phyloP scores from a whole-genome alignment of 2,797 vertebrate genomes.

The Echiichthys vipera region DNA sequence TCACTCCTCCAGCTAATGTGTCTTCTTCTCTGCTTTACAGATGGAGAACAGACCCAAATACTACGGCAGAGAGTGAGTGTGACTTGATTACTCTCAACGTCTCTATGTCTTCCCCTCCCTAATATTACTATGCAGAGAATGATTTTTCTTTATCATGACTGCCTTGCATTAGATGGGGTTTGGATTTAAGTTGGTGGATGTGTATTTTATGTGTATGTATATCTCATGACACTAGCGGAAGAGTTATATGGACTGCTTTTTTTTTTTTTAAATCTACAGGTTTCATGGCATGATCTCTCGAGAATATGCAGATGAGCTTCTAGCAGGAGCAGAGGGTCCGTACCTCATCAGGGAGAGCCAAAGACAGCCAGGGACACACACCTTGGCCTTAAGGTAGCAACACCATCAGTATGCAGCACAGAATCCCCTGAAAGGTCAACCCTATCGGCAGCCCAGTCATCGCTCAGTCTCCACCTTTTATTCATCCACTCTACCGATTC shows the following conservation, averaged over 20 bases:
- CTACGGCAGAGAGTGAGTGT: constrained; percentile 99
- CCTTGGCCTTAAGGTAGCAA: constrained; percentile 93
- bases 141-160: constrained; percentile 46
- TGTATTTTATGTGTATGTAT: constrained; percentile 10
- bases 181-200: constrained; percentile 30
- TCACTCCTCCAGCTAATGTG: constrained; percentile 48
- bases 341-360: constrained; percentile 99
- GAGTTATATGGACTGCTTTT: background rate
- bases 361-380: constrained; percentile 95
- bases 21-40: constrained; percentile 82
- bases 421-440: constrained; percentile 1
- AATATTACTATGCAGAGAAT: constrained; percentile 2
- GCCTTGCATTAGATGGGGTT: constrained; percentile 37
- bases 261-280: constrained; percentile 72
- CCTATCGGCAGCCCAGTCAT: background rate
- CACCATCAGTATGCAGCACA: constrained; percentile 28
- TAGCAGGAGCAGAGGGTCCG: constrained; percentile 90
- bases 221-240: background rate
- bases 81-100: constrained; percentile 57
- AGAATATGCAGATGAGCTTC: constrained; percentile 93
- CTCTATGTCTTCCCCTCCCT: constrained; percentile 7
- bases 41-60: constrained; percentile 98
- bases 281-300: constrained; percentile 96
- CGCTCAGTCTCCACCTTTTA: background rate
- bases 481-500: constrained; percentile 61